Evolutionary conservation across 2,888 invertebrate species (phyloP), one percentile per base, ranked within the genome.

Genomic region (Lithophane leautieri): DNA sequence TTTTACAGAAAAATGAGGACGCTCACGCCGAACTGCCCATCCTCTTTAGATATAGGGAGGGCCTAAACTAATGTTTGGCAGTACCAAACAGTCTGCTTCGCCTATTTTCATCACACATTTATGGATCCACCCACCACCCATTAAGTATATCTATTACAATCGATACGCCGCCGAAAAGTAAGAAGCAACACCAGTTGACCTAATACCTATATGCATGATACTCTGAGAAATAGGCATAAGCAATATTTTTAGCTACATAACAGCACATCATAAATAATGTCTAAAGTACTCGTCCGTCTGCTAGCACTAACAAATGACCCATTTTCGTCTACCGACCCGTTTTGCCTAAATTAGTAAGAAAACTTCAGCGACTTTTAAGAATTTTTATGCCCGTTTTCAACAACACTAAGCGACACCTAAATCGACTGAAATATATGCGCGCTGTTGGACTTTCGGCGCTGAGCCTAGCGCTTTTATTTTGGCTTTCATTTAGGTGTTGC

Each of bases 211-310:
- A 54, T 12, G 50, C 22, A 50, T 50, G 40, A 19, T 28, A 54
- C 40, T 25, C 50, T 25, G 22, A 73, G 34, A 47, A 62, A 71
- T 19, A 50, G 28, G 14, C 40, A 28, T 25, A 52, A 61, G 54
- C 34, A 80, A 52, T 81, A 74, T 78, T 81, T 61, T 78, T 66
- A 81, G 52, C 47, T 62, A 25, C 61, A 66, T 54, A 65, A 81
- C 74, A 66, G 60, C 50, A 47, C 54, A 47, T 74, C 60, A 56
- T 67, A 75, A 81, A 78, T 61, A 47, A 54, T 74, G 16, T 56
- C 34, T 50, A 6, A 61, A 56, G 61, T 74, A 56, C 47, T 61
- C 47, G 65, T 47, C 9, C 25, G 50, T 60, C 16, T 42, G 65
- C 14, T 47, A 56, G 47, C 54, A 67, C 42, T 81, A 81, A 50